phyloP scores from a whole-genome alignment of 2,888 invertebrate genomes.

The Deilephila elpenor region DNA sequence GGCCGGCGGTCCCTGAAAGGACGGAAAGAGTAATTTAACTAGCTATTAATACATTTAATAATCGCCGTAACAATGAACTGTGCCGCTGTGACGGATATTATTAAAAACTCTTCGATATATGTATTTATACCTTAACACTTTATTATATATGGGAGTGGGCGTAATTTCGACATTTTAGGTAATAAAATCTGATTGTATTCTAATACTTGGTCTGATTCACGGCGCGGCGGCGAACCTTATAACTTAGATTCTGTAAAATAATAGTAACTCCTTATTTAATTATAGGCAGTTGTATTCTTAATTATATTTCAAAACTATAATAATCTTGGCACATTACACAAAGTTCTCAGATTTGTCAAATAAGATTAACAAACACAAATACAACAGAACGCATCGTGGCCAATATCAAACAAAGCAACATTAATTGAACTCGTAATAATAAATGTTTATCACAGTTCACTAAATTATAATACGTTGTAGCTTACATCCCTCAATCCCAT shows the following conservation, averaged over 20 bases:
- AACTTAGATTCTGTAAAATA: too few species aligned
- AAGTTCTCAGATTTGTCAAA: too few species aligned
- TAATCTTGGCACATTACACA: too few species aligned
- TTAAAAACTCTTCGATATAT: not conserved
- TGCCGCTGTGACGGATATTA: constrained; percentile 1
- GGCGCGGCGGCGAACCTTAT: too few species aligned
- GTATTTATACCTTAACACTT: not conserved
- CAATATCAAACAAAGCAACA: constrained; percentile 18
- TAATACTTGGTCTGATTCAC: too few species aligned
- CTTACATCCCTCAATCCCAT: constrained; percentile 25
- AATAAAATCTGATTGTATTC: too few species aligned
- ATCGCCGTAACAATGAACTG: constrained; percentile 13
- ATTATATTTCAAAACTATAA: too few species aligned
- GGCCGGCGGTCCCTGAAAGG: not conserved
- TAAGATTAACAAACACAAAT: too few species aligned
- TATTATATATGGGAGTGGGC: too few species aligned
- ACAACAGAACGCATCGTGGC: not conserved
- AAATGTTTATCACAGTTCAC: constrained; percentile 12
- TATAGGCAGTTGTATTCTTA: too few species aligned
- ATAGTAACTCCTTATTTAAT: too few species aligned
- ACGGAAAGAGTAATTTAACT: constrained; percentile 1
- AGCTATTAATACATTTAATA: constrained; percentile 23
- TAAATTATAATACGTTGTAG: constrained; percentile 18
- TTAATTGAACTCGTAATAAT: constrained; percentile 20
- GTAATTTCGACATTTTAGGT: too few species aligned